These are phyloP conservation scores for Hyla sarda DNA, from an alignment of 2,113 vertebrate species.

Conservation along the genomic window DNA sequence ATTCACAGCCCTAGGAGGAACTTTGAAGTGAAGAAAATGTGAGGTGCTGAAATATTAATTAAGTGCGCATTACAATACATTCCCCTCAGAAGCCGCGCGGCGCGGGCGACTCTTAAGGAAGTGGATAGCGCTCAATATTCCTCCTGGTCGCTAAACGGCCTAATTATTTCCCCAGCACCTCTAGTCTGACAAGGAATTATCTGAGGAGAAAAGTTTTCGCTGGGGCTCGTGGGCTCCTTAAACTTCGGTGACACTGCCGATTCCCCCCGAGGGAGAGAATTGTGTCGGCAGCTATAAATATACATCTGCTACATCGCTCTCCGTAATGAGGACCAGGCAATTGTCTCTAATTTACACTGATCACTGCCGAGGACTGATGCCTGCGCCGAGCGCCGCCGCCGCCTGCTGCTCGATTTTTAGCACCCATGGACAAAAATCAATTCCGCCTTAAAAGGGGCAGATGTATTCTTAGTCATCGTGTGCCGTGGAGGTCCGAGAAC, in stretches of 20 bases:
- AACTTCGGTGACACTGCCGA: neutral
- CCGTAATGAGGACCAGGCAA: conserved; percentile 7
- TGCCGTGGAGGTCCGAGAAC: neutral
- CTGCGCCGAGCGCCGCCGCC: neutral
- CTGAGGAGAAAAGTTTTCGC: conserved; percentile 22
- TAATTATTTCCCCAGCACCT: conserved; percentile 39
- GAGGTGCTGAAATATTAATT: conserved; percentile 60
- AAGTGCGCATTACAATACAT: conserved; percentile 54
- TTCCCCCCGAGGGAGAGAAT: neutral
- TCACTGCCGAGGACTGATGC: neutral
- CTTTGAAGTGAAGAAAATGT: conserved; percentile 56
- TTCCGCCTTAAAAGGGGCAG: neutral
- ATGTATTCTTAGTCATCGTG: neutral
- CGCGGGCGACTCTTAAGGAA: neutral
- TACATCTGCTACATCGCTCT: neutral
- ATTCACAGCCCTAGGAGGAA: conserved; percentile 54
- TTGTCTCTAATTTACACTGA: neutral
- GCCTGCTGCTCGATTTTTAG: neutral
- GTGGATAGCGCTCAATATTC: neutral
- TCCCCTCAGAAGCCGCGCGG: conserved; percentile 1
- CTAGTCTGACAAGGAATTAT: neutral
- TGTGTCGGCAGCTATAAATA: conserved; percentile 35
- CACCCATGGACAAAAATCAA: neutral
- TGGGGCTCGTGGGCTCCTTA: neutral
- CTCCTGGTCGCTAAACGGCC: conserved; percentile 41